Base-by-base conservation (phyloP, 2,888 invertebrate species). In the Andrena hattorfiana region DNA sequence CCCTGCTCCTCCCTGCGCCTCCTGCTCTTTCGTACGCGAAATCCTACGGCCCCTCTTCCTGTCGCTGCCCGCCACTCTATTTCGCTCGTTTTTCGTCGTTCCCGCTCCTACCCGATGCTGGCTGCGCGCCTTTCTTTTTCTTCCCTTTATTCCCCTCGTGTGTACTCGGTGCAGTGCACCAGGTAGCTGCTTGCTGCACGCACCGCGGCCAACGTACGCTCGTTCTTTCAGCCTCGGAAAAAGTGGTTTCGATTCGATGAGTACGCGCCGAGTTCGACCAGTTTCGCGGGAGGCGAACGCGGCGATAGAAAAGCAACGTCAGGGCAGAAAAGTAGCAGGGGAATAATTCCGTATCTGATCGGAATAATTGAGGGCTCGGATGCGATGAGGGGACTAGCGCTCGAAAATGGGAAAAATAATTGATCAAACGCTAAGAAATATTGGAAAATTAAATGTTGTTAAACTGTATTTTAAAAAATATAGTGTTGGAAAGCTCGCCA, bases 1-100 rank as follows among this genome's bases (percentile, higher is more conserved):
- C 88, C 88, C 86, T 86, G 82, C 91, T 89, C 79, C 54, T 84
- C 81, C 70, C 67, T 51, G 30, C 74, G 67, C 80, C 76, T 66
- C 66, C 63, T 66, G 66, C 77, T 83, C 69, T 77, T 73, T 77
- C 70, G 66, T 77, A 80, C 60, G 63, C 74, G 77, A 77, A 75
- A 70, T 74, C 77, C 82, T 69, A 56, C 71, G 16, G 30, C 60
- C 77, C 62, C 60, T 70, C 54, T 67, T 63, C 56, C 63, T 59
- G 62, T 69, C 48, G 20, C 54, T 54, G 67, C 49, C 30, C 67
- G n/a, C 60, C 30, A 49, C 63, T 51, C 82, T 69, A 69, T 72
- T 60, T 28, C 68, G 48, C 75, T 62, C 76, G 74, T 51, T 68
- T 63, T 63, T 69, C 76, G 54, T 62, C 78, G 8, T 35, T 49